A percentile compares a stretch with the other conserved stretches of the same genome.
Evolutionary conservation across 35 echinoderm and acorn worm species (phyloP).

Genomic region (Diadema setosum): DNA sequence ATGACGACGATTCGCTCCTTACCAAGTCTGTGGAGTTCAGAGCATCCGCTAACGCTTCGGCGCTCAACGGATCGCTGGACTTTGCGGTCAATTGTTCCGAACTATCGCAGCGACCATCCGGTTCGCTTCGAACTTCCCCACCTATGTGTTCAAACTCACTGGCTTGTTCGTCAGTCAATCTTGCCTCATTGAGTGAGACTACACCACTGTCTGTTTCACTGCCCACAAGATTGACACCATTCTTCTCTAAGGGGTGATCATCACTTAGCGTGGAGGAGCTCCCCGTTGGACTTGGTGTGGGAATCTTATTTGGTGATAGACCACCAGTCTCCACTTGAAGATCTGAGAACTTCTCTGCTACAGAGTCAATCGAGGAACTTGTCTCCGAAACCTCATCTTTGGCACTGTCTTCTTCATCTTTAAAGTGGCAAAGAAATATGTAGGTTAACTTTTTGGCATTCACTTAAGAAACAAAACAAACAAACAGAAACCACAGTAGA

Average conservation of each 20-base stretch:
- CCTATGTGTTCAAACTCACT: slow-evolving; percentile 8
- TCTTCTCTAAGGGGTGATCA: slow-evolving; percentile 87
- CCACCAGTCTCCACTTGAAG: slow-evolving; percentile 67
- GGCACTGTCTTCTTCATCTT: background rate
- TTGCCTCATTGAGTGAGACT: slow-evolving; percentile 72
- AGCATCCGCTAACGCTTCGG: background rate
- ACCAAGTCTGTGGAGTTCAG: background rate
- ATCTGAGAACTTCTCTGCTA: slow-evolving; percentile 63
- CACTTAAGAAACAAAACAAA: too few species aligned
- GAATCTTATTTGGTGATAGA: slow-evolving; percentile 76
- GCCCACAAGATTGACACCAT: slow-evolving; percentile 64
- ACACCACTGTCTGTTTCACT: slow-evolving; percentile 93
- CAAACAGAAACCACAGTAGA: too few species aligned
- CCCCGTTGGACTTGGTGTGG: slow-evolving; percentile 83
- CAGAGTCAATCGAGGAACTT: slow-evolving; percentile 66
- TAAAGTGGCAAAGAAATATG: background rate
- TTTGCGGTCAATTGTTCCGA: background rate
- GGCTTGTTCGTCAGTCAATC: slow-evolving; percentile 51
- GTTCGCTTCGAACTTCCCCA: slow-evolving; percentile 30
- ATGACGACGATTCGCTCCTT: background rate
- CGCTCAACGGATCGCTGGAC: background rate
- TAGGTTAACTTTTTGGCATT: too few species aligned
- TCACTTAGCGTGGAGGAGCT: slow-evolving; percentile 89
- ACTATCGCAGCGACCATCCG: slow-evolving; percentile 6
- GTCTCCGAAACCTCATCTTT: slow-evolving; percentile 26